Conservation (phyloP, 2,888 invertebrate genomes). For the Schizaphis graminum region DNA sequence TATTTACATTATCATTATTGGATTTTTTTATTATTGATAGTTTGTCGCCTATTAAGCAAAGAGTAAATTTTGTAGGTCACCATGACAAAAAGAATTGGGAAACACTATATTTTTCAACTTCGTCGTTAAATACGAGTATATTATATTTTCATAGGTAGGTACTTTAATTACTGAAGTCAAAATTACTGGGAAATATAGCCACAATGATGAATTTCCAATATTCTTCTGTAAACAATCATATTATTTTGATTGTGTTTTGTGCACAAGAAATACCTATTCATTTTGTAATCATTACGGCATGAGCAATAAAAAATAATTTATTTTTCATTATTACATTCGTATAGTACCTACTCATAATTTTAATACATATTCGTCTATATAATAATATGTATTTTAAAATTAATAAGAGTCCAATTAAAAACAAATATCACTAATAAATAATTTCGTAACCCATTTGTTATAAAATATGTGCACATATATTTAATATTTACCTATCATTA, state of each 20-base stretch:
- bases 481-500: neutral
- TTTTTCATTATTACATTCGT: neutral
- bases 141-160: no score
- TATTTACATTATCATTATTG: no score
- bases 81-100: no score
- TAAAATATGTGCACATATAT: neutral
- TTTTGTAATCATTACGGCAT: neutral
- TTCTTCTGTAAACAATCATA: neutral
- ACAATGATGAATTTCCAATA: neutral
- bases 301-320: neutral
- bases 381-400: neutral
- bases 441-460: neutral
- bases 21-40: no score
- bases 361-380: neutral
- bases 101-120: neutral
- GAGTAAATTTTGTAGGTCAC: no score
- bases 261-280: neutral
- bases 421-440: neutral
- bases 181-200: neutral
- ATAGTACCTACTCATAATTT: neutral
- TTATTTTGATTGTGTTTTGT: neutral
- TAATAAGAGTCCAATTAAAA: neutral
- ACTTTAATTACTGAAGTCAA: neutral
- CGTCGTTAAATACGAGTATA: neutral
- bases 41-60: no score